Evolutionary conservation across 2,888 invertebrate genomes (phyloP).

Genomic region (Frankliniella fusca): DNA sequence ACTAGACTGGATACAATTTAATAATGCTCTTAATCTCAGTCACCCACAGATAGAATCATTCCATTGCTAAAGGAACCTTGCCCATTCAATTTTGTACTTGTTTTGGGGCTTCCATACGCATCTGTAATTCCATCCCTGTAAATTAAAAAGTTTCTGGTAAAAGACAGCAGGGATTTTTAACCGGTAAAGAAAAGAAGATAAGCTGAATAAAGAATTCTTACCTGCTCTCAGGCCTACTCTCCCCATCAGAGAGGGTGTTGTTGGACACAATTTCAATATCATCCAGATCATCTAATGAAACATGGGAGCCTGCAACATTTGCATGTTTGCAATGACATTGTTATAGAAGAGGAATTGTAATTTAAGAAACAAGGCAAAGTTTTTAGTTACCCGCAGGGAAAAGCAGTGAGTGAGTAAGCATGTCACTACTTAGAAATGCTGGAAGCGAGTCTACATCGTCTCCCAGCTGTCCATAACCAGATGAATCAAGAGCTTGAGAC

Average conservation of each 20-base stretch:
- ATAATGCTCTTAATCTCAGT: neutral
- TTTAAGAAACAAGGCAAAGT: slow-evolving; percentile 2
- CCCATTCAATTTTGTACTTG: neutral
- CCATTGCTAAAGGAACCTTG: neutral
- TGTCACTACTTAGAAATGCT: slow-evolving; percentile 71
- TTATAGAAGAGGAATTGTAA: slow-evolving; percentile 27
- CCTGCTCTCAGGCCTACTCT: slow-evolving; percentile 42
- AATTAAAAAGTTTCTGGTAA: neutral
- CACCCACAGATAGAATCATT: neutral
- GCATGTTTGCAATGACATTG: too few species aligned
- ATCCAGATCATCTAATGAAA: slow-evolving; percentile 53
- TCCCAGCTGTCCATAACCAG: slow-evolving; percentile 36
- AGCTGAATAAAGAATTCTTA: slow-evolving; percentile 29
- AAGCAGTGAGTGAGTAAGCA: slow-evolving; percentile 57
- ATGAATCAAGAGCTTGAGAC: slow-evolving; percentile 54
- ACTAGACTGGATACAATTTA: neutral
- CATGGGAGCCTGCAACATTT: slow-evolving; percentile 52
- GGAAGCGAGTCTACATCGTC: slow-evolving; percentile 65
- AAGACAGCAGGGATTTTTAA: neutral
- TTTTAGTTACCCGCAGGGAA: slow-evolving; percentile 47
- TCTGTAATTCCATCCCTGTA: neutral
- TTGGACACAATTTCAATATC: slow-evolving; percentile 42
- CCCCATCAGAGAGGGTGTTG: slow-evolving; percentile 40
- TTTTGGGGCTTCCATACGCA: neutral
- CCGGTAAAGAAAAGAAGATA: neutral